Evolutionary conservation across 2,113 vertebrate genomes (phyloP), one percentile per base, ranked within the genome.

Genomic region (Mionectes macconnelli): DNA sequence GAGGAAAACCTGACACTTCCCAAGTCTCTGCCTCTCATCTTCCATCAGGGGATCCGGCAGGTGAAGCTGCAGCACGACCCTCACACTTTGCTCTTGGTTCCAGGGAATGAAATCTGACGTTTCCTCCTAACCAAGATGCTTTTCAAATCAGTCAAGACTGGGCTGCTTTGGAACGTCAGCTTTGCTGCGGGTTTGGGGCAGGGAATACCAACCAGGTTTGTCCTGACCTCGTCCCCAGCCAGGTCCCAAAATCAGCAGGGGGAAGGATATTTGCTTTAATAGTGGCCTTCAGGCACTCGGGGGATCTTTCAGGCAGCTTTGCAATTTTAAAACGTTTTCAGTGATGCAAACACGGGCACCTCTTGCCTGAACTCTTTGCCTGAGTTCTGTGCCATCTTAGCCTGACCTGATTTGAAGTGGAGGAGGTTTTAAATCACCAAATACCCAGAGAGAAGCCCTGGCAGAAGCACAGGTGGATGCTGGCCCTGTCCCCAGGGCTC

Each of bases 271-370:
- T 87, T 74, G 59, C 62, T 84, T 90, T 45, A 39, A 76, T 22
- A 63, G 20, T 17, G 35, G 35, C 49, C 81, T 84, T 60, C 14
- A 33, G 75, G 24, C 39, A 30, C 39, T 84, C n/a, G 68, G 92
- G 83, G 79, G 86, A 77, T 45, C 84, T 88, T 84, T 53, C 2
- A 37, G 69, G 81, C 75, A 91, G 57, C 90, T 92, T 78, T 70
- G 55, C 44, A 56, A 70, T 53, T 69, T 86, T 45, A 12, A 72
- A 92, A 73, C 2, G 1, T 42, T 81, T 55, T 64, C 60, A 80
- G 66, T 7, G 39, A 73, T 66, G 69, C 73, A 81, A 52, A 52
- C n/a, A 12, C 37, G 12, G 55, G 52, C 39, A 35, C 44, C 18
- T 66, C 50, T 40, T 78, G 87, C 79, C 73, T 87, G 76, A 91